A percentile compares a stretch with the other conserved stretches of the same genome.
Conservation (phyloP, 2,113 vertebrate genomes). For the Cyrtonyx montezumae region DNA sequence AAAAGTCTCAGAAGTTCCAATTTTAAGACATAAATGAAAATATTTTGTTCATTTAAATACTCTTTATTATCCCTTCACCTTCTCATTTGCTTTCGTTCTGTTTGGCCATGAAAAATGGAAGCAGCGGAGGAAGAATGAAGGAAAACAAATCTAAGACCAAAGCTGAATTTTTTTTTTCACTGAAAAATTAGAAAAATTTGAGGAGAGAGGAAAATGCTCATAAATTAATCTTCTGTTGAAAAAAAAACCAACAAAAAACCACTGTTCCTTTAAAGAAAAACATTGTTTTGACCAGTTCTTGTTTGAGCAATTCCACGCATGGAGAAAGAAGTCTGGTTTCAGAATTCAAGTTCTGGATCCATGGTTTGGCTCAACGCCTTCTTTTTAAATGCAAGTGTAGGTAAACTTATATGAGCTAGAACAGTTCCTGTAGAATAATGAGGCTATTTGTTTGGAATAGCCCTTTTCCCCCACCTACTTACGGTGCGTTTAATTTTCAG, state of each 20-base stretch:
- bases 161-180: background rate
- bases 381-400: background rate
- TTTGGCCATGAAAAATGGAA: background rate
- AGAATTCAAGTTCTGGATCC: background rate
- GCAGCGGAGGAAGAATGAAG: background rate
- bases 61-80: background rate
- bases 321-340: conserved; percentile 6
- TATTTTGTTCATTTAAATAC: background rate
- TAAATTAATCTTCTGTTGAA: conserved; percentile 27
- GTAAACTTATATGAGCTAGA: background rate
- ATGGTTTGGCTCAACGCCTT: background rate
- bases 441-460: conserved; percentile 38
- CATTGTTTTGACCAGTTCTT: background rate
- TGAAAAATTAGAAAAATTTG: conserved; percentile 17
- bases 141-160: background rate
- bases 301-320: background rate
- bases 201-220: background rate
- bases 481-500: conserved; percentile 36
- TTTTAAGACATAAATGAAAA: background rate
- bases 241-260: background rate
- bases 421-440: background rate
- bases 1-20: background rate
- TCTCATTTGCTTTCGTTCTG: background rate
- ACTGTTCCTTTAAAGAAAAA: background rate
- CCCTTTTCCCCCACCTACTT: background rate